Conservation (phyloP, 2,797 vertebrate genomes). For the Sebastes hubbsi region DNA sequence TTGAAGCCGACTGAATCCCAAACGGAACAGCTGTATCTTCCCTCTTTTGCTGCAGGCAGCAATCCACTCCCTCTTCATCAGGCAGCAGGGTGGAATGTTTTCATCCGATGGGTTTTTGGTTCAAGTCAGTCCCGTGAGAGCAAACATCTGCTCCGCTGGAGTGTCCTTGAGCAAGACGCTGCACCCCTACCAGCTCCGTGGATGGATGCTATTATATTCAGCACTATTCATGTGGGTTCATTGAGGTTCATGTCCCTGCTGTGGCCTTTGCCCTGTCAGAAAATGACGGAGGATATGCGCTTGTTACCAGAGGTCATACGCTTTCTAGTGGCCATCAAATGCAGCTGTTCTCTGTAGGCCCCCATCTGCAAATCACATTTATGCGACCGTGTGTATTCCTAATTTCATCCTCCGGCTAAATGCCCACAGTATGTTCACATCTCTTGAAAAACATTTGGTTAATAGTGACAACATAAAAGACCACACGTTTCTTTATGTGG, state of each 20-base stretch:
- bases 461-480: background rate
- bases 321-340: slow-evolving; percentile 18
- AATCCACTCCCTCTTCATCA: slow-evolving; percentile 49
- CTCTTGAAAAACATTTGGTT: background rate
- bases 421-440: background rate
- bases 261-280: slow-evolving; percentile 25
- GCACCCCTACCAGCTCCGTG: slow-evolving; percentile 17
- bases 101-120: slow-evolving; percentile 41
- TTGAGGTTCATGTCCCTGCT: slow-evolving; percentile 31
- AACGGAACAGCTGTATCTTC: slow-evolving; percentile 52
- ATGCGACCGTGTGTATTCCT: background rate
- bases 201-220: slow-evolving; percentile 24
- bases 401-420: background rate
- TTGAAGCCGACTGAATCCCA: slow-evolving; percentile 45
- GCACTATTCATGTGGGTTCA: slow-evolving; percentile 33
- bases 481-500: background rate
- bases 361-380: slow-evolving; percentile 11
- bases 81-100: slow-evolving; percentile 63
- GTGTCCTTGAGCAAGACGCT: slow-evolving; percentile 63
- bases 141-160: slow-evolving; percentile 63
- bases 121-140: slow-evolving; percentile 43
- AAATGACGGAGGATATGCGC: background rate
- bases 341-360: slow-evolving; percentile 20
- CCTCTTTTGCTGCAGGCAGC: slow-evolving; percentile 37
- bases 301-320: slow-evolving; percentile 15